Evolutionary conservation across 2,797 vertebrate genomes (phyloP).

Genomic region (Cynodonichthys magdalenae): DNA sequence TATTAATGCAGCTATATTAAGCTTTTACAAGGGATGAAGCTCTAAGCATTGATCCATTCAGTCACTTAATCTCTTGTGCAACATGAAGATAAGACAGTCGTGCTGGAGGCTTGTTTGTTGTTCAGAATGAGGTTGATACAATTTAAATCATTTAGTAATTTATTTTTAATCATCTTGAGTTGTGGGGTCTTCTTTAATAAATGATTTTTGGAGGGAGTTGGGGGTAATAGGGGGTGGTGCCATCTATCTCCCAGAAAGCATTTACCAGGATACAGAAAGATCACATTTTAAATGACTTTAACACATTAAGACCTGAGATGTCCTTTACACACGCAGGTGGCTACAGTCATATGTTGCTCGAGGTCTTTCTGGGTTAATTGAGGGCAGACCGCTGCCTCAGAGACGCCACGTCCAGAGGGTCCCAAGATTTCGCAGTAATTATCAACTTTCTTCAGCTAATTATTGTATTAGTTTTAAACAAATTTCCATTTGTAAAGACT

Average conservation of each 20-base stretch:
- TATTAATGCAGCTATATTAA: background rate
- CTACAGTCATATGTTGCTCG: background rate
- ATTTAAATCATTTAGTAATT: constrained; percentile 43
- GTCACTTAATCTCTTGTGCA: constrained; percentile 9
- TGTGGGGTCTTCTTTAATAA: constrained; percentile 40
- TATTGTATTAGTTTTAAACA: constrained; percentile 64
- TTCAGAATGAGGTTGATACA: constrained; percentile 5
- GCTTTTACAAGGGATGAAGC: background rate
- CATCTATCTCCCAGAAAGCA: constrained; percentile 25
- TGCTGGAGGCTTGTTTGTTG: constrained; percentile 1
- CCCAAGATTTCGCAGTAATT: constrained; percentile 50
- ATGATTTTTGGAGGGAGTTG: constrained; percentile 21
- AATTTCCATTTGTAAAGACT: constrained; percentile 22
- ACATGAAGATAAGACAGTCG: background rate
- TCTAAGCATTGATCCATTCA: constrained; percentile 2
- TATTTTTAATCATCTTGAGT: constrained; percentile 40
- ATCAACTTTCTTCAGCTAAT: constrained; percentile 59
- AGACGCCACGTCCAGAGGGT: constrained; percentile 42
- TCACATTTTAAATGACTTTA: constrained; percentile 54
- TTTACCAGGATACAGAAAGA: constrained; percentile 42
- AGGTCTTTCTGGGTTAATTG: constrained; percentile 45
- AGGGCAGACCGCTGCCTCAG: constrained; percentile 50
- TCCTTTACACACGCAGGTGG: background rate
- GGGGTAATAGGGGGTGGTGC: constrained; percentile 13
- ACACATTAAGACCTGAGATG: constrained; percentile 1